Percentiles rank a stretch among this genome's conserved stretches.
These are phyloP conservation scores for Schmidtea mediterranea DNA, from an alignment of 1,140 invertebrate genomes.

Conservation along the genomic window DNA sequence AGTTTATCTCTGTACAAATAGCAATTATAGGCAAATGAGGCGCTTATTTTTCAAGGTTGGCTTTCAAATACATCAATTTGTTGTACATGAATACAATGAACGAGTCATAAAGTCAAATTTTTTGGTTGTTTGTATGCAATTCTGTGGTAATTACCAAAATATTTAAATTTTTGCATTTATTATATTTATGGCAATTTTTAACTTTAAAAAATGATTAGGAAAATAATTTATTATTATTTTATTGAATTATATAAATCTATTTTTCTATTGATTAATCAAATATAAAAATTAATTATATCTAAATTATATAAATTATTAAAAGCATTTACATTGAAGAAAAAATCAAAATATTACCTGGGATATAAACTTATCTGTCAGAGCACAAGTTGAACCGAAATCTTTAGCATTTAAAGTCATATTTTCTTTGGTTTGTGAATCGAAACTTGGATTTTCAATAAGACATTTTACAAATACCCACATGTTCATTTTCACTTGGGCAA, in stretches of 20 bases:
- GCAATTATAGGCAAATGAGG: too few species aligned
- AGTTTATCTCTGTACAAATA: too few species aligned
- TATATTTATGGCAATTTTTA: too few species aligned
- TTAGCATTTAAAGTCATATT: slow-evolving; percentile 85
- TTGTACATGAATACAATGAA: too few species aligned
- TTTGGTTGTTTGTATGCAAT: too few species aligned
- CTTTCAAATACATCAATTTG: too few species aligned
- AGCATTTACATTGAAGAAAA: slow-evolving; percentile 98
- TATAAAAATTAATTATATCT: slow-evolving; percentile 73
- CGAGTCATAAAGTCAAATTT: too few species aligned
- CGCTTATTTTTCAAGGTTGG: too few species aligned
- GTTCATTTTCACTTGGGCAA: slow-evolving; percentile 64
- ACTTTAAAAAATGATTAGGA: too few species aligned
- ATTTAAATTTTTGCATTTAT: too few species aligned
- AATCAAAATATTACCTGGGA: too few species aligned
- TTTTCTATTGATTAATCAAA: slow-evolving; percentile 66
- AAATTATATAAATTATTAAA: slow-evolving; percentile 93
- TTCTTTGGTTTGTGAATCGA: slow-evolving; percentile 98
- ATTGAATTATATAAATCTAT: slow-evolving; percentile 48
- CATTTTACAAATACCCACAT: slow-evolving; percentile 95
- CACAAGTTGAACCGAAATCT: slow-evolving; percentile 79
- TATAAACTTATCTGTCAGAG: slow-evolving; percentile 64
- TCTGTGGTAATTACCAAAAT: too few species aligned
- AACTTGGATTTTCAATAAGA: slow-evolving; percentile 92
- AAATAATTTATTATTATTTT: slow-evolving; percentile 60